phyloP scores from a whole-genome alignment of 2,888 invertebrate species.

The Athripsodes cinereus region DNA sequence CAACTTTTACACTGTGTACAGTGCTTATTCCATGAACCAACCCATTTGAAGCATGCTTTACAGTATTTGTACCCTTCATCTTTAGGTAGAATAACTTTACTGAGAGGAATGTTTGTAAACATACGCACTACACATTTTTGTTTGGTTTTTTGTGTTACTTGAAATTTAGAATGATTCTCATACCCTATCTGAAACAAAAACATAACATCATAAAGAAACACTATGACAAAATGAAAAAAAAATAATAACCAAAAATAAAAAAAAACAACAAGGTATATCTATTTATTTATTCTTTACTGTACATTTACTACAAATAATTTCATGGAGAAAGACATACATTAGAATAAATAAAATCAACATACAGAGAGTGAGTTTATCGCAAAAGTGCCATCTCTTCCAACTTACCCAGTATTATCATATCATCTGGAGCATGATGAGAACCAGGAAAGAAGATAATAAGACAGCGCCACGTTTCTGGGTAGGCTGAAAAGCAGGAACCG shows the following conservation, averaged over 20 bases:
- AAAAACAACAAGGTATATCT: not conserved
- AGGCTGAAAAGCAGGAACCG: no score
- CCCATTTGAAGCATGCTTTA: conserved; percentile 64
- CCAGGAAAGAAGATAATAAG: no score
- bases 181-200: conserved; percentile 61
- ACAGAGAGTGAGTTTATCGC: no score
- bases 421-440: no score
- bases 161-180: conserved; percentile 70
- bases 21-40: conserved; percentile 38
- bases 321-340: not conserved
- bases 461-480: no score
- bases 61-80: conserved; percentile 70
- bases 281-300: no score
- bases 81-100: conserved; percentile 43
- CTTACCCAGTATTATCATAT: no score
- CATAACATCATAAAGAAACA: no score
- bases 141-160: conserved; percentile 56
- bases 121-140: conserved; percentile 80
- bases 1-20: conserved; percentile 42
- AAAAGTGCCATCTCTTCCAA: no score
- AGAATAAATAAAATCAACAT: conserved; percentile 30
- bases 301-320: not conserved
- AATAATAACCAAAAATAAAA: not conserved
- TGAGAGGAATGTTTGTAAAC: conserved; percentile 71
- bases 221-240: not conserved